phyloP scores from a whole-genome alignment of 2,797 vertebrate species.

The Pipistrellus pipistrellus region DNA sequence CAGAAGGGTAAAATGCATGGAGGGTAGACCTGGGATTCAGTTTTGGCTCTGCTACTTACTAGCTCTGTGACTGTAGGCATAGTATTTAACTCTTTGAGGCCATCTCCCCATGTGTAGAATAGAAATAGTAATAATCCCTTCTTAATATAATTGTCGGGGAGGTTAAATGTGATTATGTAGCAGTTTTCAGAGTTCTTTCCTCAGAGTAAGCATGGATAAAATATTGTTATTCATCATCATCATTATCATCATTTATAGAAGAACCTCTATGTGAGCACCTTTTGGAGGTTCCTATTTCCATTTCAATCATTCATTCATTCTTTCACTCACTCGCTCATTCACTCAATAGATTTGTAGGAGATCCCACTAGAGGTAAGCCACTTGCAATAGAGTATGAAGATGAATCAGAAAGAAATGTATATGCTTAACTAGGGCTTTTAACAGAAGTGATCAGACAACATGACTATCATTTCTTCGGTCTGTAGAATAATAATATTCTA shows the following conservation, averaged over 20 bases:
- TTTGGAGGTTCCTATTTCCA: neutral
- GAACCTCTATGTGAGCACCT: neutral
- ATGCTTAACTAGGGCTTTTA: neutral
- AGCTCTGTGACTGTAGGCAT: neutral
- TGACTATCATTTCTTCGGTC: neutral
- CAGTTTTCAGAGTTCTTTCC: neutral
- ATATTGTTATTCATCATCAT: neutral
- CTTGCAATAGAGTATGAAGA: neutral
- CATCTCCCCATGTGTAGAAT: conserved; percentile 24
- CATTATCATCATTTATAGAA: neutral
- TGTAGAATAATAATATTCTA: neutral
- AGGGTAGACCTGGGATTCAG: neutral
- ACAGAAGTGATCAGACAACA: neutral
- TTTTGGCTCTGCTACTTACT: conserved; percentile 13
- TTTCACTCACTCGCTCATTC: neutral
- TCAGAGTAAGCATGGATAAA: neutral
- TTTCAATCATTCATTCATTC: neutral
- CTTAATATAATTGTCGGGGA: neutral
- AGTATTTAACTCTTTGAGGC: neutral
- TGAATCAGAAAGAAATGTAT: neutral
- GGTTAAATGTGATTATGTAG: neutral
- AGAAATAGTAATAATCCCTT: neutral
- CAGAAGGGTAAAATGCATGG: neutral
- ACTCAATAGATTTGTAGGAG: neutral
- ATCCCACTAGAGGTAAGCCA: conserved; percentile 22